These are phyloP conservation scores for Chaetogeoica ovagalla DNA, from an alignment of 2,888 invertebrate genomes.

Conservation along the genomic window DNA sequence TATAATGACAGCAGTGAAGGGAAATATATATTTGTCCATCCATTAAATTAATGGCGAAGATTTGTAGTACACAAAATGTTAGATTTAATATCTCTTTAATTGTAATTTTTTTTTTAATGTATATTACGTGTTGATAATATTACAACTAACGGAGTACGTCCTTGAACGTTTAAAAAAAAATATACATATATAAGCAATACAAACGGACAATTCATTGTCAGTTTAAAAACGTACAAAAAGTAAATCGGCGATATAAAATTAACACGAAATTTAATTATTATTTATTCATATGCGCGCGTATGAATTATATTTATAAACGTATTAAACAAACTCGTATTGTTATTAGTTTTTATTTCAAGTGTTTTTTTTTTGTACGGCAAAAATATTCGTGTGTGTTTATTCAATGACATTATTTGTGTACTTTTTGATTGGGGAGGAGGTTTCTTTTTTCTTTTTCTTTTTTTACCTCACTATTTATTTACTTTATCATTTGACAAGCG, in stretches of 20 bases:
- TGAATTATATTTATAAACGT: too few relatives aligned
- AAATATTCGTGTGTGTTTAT: not conserved
- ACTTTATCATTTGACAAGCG: not conserved
- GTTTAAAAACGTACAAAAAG: not conserved
- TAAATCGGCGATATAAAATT: not conserved
- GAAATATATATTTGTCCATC: slow-evolving; percentile 27
- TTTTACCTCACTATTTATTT: too few relatives aligned
- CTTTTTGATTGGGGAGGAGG: too few relatives aligned
- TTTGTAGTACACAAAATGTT: slow-evolving; percentile 23
- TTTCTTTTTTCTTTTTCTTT: too few relatives aligned
- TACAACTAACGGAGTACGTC: not conserved
- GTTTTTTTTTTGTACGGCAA: too few relatives aligned
- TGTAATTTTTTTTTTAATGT: not conserved
- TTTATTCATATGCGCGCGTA: not conserved
- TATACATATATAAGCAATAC: not conserved
- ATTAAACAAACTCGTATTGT: too few relatives aligned
- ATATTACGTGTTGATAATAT: slow-evolving; percentile 19
- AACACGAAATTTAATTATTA: not conserved
- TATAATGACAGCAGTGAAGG: slow-evolving; percentile 39
- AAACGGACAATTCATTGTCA: slow-evolving; percentile 2
- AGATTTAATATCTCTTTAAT: slow-evolving; percentile 16
- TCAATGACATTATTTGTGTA: not conserved
- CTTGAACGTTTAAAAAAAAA: not conserved
- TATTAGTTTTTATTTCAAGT: too few relatives aligned
- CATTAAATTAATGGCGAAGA: slow-evolving; percentile 30